Base-by-base conservation (phyloP, 1,140 invertebrate species). In the Idris sp. region DNA sequence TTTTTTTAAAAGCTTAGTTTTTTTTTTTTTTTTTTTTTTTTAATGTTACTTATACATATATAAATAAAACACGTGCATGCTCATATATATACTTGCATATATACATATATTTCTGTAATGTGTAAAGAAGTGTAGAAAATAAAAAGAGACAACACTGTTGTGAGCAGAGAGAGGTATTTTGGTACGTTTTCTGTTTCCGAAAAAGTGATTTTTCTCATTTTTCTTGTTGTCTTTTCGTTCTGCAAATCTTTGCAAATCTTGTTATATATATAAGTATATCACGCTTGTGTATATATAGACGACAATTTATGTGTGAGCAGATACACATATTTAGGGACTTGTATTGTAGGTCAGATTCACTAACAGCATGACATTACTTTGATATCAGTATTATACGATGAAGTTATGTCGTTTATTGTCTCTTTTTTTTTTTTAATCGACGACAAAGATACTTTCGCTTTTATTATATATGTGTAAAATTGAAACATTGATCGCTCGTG, bases 341-440 rank as follows among this genome's bases (percentile, higher is more conserved):
- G 41, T 33, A 18, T 73, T 36, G 35, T 46, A 33, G 51, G 48
- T 46, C 49, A 46, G 36, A 69, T 77, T 84, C 79, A 83, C 80
- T 87, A 85, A 86, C 84, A 86, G 85, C 84, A 87, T 86, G 85
- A 84, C 81, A 86, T 86, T 86, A 28, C 18, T 62, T 8, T 5
- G 16, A 43, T 30, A 30, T 43, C 22, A 15, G 33, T 22, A 30
- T 18, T 26, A 7, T 44, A 22, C 19, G 2, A 6, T 22, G 1
- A 31, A 40, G 22, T 40, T 10, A 5, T 11, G 8, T 53, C 3
- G 5, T 38, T 38, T 8, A 1, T 25, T 36, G n/a, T 14, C 22
- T 8, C 25, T 44, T 3, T 26, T 44, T 44, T 2, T 44, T 44
- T 13, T 38, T 13, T 11, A 2, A 38, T 8, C 10, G 31, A 9